Conservation (phyloP, 2,113 vertebrate species). For the Chamaea fasciata region DNA sequence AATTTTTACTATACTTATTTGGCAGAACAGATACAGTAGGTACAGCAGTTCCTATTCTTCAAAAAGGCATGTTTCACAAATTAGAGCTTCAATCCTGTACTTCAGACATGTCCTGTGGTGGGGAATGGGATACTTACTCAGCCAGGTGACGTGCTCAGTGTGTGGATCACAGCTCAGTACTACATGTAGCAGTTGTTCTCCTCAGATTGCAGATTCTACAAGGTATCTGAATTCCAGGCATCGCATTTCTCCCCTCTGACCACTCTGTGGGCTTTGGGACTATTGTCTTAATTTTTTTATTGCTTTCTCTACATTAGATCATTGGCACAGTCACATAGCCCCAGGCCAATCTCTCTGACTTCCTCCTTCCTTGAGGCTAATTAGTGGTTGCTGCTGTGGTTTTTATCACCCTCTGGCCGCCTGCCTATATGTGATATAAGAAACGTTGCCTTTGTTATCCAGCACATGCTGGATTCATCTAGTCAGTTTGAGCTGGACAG, state of each 20-base stretch:
- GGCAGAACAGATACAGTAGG: background rate
- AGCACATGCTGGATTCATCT: background rate
- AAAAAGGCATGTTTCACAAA: rapidly evolving
- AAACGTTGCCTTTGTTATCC: background rate
- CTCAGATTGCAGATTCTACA: background rate
- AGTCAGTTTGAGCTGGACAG: background rate
- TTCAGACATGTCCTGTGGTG: background rate
- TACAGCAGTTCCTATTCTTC: background rate
- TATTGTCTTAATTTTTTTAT: background rate
- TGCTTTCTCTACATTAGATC: background rate
- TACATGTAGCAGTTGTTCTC: background rate
- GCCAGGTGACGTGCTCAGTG: rapidly evolving
- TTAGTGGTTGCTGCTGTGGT: background rate
- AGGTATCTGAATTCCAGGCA: background rate
- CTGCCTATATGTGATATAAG: background rate
- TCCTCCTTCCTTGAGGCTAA: background rate
- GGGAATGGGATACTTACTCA: background rate
- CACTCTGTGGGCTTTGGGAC: background rate
- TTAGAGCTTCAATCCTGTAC: background rate
- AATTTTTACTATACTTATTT: background rate
- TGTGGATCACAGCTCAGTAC: background rate
- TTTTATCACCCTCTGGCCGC: background rate
- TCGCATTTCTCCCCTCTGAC: rapidly evolving
- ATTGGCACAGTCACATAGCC: background rate
- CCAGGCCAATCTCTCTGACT: background rate